Percentiles rank a stretch among this genome's conserved stretches.
phyloP scores from a whole-genome alignment of 2,113 vertebrate genomes.

The Scolopax mira region DNA sequence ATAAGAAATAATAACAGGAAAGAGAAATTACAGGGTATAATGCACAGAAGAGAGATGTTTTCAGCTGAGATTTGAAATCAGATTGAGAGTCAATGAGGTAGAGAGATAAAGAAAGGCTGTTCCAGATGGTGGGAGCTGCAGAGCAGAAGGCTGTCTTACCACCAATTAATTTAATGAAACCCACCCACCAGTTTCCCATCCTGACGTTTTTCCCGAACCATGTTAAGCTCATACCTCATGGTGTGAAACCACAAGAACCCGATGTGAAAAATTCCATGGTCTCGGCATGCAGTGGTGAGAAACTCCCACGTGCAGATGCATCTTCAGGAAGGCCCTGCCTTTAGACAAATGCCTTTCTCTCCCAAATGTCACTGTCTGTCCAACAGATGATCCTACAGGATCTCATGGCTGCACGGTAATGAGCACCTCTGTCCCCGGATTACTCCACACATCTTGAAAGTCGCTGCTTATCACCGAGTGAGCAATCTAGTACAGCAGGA shows the following conservation, averaged over 20 bases:
- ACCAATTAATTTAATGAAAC: conserved; percentile 54
- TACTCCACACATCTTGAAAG: accelerated
- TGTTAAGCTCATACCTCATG: background rate
- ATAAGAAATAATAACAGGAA: conserved; percentile 36
- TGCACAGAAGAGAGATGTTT: conserved; percentile 49
- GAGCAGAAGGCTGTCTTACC: conserved; percentile 56
- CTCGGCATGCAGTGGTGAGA: background rate
- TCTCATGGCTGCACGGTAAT: accelerated
- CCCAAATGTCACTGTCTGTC: background rate
- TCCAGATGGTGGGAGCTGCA: conserved; percentile 30
- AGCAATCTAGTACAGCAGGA: background rate
- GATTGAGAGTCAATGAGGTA: conserved; percentile 64
- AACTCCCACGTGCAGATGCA: background rate
- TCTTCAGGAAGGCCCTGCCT: background rate
- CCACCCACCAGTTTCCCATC: conserved; percentile 59
- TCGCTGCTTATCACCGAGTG: accelerated
- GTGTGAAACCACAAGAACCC: conserved; percentile 48
- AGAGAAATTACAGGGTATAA: conserved; percentile 17
- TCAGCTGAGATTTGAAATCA: conserved; percentile 59
- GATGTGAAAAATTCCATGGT: background rate
- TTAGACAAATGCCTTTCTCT: background rate
- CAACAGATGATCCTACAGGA: background rate
- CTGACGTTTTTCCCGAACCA: background rate
- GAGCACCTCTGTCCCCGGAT: background rate
- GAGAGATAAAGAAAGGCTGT: conserved; percentile 56